These are phyloP conservation scores for Lathronympha strigana DNA, from an alignment of 2,888 invertebrate genomes.

Conservation along the genomic window DNA sequence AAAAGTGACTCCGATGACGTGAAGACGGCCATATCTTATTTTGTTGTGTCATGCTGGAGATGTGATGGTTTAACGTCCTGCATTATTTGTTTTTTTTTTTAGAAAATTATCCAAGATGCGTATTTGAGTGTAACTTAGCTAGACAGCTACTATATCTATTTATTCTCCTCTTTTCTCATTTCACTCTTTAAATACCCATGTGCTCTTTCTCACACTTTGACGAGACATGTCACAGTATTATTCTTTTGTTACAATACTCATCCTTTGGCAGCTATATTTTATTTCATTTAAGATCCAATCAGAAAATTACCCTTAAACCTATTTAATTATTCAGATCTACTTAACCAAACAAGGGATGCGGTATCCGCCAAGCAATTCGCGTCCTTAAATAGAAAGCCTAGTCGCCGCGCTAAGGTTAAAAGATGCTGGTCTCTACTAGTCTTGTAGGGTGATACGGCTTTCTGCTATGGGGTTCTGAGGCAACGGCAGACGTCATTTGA, in stretches of 20 bases:
- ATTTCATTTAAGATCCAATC: not conserved
- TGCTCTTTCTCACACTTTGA: too few species aligned
- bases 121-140: too few species aligned
- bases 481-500: conserved; percentile 45
- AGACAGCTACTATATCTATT: too few species aligned
- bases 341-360: not conserved
- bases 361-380: conserved; percentile 14
- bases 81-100: too few species aligned
- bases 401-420: not conserved
- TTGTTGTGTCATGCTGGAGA: too few species aligned
- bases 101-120: too few species aligned
- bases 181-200: too few species aligned
- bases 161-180: too few species aligned
- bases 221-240: too few species aligned
- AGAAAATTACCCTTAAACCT: not conserved
- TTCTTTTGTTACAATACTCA: not conserved
- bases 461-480: conserved; percentile 31
- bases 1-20: too few species aligned
- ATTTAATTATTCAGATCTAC: conserved; percentile 3
- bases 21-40: too few species aligned
- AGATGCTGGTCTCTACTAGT: not conserved
- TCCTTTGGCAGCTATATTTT: not conserved
- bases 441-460: not conserved
- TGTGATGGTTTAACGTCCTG: too few species aligned
- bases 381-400: conserved; percentile 34